phyloP scores from a whole-genome alignment of 1,140 invertebrate genomes.

The Ericerus pela region DNA sequence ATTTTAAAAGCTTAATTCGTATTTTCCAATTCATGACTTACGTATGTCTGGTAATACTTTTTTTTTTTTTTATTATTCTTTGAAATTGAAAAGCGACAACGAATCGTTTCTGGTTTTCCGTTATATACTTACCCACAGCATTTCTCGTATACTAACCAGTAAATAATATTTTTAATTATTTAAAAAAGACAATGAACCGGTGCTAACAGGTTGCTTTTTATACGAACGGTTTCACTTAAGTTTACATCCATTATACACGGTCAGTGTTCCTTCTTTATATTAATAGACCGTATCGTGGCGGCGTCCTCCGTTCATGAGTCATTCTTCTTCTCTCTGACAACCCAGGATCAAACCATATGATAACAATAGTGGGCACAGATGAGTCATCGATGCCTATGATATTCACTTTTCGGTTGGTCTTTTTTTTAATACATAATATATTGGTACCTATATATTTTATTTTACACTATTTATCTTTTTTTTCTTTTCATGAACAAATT shows the following conservation, averaged over 20 bases:
- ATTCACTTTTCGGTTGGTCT: not conserved
- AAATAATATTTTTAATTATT: constrained; percentile 13
- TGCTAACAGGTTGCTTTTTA: constrained; percentile 7
- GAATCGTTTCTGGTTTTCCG: too few relatives aligned
- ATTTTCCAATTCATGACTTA: too few relatives aligned
- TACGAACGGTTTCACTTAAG: not conserved
- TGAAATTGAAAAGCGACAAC: too few relatives aligned
- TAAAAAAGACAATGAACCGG: constrained; percentile 10
- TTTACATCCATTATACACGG: constrained; percentile 9
- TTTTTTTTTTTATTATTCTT: too few relatives aligned
- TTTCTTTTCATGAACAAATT: too few relatives aligned
- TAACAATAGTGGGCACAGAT: constrained; percentile 7
- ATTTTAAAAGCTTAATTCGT: too few relatives aligned
- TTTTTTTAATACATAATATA: not conserved
- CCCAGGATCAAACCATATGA: constrained; percentile 7
- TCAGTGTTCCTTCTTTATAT: constrained; percentile 4
- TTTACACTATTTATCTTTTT: too few relatives aligned
- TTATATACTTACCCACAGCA: too few relatives aligned
- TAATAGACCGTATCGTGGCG: constrained; percentile 10
- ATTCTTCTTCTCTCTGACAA: constrained; percentile 11
- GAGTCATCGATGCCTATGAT: not conserved
- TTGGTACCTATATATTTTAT: not conserved
- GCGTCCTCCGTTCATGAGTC: not conserved
- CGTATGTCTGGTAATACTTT: too few relatives aligned
- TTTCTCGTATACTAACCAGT: too few relatives aligned